A percentile compares a stretch with the other conserved stretches of the same genome.
Conservation (phyloP, 1,140 invertebrate genomes). For the Eurosta solidaginis region DNA sequence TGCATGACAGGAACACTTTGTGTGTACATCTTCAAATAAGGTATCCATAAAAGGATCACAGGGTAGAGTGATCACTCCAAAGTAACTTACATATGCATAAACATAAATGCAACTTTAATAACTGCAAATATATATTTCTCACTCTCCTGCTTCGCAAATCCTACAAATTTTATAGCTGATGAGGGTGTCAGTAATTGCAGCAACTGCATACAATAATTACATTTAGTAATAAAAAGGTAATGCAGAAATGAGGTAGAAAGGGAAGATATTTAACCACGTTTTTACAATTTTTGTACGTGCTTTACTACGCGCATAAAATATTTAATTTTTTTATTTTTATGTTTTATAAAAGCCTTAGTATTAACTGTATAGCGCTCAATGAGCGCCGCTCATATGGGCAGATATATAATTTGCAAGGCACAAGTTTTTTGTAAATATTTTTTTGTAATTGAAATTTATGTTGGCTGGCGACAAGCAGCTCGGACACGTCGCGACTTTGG, state of each 20-base stretch:
- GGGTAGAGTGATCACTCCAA: no score
- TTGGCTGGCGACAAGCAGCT: constrained; percentile 3
- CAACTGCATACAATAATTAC: constrained; percentile 6
- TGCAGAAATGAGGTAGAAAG: neutral
- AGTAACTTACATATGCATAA: neutral
- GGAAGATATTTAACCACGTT: neutral
- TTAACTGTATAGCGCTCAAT: neutral
- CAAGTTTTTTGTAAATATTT: neutral
- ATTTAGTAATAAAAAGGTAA: constrained; percentile 2
- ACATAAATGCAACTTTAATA: neutral
- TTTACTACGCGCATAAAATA: neutral
- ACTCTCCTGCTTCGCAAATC: neutral
- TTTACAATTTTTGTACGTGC: neutral
- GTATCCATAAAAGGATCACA: no score
- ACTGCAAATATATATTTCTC: neutral
- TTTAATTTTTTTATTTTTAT: neutral
- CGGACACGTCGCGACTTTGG: constrained; percentile 3
- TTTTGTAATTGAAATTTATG: constrained; percentile 31
- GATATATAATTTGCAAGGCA: neutral
- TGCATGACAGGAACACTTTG: no score
- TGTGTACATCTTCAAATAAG: no score
- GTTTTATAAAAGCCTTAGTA: neutral
- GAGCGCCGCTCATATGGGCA: neutral
- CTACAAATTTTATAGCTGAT: neutral
- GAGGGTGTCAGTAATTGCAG: constrained; percentile 14